Evolutionary conservation across 1,140 invertebrate genomes (phyloP).

Genomic region (Andrena cerasifolii): DNA sequence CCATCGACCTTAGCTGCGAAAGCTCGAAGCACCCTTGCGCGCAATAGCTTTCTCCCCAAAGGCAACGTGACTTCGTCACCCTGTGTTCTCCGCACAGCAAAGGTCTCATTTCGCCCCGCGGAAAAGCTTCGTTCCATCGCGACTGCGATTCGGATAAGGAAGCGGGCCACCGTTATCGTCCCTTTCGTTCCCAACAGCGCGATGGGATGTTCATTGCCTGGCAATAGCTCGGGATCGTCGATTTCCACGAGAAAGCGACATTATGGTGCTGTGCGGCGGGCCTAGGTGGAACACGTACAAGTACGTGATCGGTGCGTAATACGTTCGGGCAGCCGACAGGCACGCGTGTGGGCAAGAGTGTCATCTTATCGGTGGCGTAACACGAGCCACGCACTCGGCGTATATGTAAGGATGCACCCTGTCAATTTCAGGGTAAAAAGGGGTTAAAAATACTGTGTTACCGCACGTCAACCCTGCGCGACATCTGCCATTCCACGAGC

Average conservation of each 20-base stretch:
- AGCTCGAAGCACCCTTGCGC: no score
- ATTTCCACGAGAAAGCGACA: neutral
- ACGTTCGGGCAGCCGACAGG: neutral
- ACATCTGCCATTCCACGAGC: constrained; percentile 6
- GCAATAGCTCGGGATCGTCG: no score
- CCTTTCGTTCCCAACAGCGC: no score
- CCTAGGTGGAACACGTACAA: constrained; percentile 4
- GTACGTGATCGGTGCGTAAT: neutral
- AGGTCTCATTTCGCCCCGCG: no score
- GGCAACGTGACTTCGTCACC: no score
- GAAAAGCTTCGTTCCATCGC: no score
- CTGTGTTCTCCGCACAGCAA: no score
- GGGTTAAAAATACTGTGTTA: constrained; percentile 43
- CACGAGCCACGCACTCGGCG: constrained; percentile 49
- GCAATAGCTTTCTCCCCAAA: no score
- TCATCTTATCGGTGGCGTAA: constrained; percentile 66
- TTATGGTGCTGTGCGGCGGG: neutral
- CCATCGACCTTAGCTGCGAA: no score
- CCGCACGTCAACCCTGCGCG: neutral
- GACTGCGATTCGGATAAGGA: no score
- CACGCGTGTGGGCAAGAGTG: neutral
- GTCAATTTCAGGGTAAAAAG: constrained; percentile 63
- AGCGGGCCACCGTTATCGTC: no score
- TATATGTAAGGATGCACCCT: constrained; percentile 66
- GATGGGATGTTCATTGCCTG: no score